Percentiles rank a stretch among this genome's conserved stretches.
Conservation (phyloP, 2,888 invertebrate genomes). For the Oeneis ivallda region DNA sequence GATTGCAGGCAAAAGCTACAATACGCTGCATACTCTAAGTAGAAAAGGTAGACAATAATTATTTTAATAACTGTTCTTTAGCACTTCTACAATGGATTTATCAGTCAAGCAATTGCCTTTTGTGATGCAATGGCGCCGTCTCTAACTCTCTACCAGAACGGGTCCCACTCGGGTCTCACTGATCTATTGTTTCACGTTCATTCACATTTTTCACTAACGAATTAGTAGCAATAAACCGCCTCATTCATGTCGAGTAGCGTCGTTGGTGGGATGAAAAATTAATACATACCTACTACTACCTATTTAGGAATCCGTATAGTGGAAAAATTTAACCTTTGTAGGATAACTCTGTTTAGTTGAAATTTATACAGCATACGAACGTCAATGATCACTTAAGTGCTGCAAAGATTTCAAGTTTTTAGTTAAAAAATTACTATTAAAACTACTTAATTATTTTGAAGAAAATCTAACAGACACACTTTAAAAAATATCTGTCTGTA, state of each 20-base stretch:
- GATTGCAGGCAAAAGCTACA: neutral
- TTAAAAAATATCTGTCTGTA: too few relatives aligned
- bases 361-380: too few relatives aligned
- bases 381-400: neutral
- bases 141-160: slow-evolving; percentile 33
- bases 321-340: neutral
- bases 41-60: neutral
- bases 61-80: neutral
- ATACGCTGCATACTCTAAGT: neutral
- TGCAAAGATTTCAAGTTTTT: neutral
- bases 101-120: slow-evolving; percentile 11
- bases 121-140: slow-evolving; percentile 56
- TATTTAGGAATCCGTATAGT: too few relatives aligned
- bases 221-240: slow-evolving; percentile 63
- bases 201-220: slow-evolving; percentile 54
- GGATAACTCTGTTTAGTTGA: too few relatives aligned
- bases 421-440: too few relatives aligned
- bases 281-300: neutral
- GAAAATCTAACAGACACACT: too few relatives aligned
- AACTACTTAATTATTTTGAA: too few relatives aligned
- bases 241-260: slow-evolving; percentile 51
- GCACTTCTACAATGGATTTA: neutral
- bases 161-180: slow-evolving; percentile 32
- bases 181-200: slow-evolving; percentile 58
- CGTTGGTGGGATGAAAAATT: slow-evolving; percentile 30